phyloP scores from a whole-genome alignment of 2,797 vertebrate genomes.

The Melanitta fusca region DNA sequence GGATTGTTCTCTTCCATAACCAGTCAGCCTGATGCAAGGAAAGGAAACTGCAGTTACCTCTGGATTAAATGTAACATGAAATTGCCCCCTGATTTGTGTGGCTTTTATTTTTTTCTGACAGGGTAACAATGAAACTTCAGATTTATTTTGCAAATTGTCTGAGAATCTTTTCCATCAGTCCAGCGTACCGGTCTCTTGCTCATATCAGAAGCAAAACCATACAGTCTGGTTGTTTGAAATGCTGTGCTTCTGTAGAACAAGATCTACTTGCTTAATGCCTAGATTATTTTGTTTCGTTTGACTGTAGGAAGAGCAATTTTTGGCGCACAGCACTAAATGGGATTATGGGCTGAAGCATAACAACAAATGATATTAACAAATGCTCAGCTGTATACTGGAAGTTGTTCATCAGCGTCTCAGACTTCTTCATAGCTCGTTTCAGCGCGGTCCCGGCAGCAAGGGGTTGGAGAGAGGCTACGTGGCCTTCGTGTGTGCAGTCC shows the following conservation, averaged over 20 bases:
- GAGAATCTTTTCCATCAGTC: neutral
- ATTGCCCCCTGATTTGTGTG: neutral
- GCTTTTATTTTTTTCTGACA: neutral
- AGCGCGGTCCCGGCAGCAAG: neutral
- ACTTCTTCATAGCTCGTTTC: neutral
- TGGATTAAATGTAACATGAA: neutral
- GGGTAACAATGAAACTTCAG: neutral
- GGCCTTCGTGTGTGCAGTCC: neutral
- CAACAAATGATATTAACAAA: neutral
- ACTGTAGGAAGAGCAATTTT: slow-evolving; percentile 9
- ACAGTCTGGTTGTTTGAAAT: neutral
- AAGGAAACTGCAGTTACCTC: neutral
- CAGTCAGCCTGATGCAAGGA: neutral
- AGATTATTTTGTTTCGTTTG: slow-evolving; percentile 10
- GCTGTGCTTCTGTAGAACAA: neutral
- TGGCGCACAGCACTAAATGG: neutral
- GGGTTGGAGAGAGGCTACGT: neutral
- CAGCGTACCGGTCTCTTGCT: neutral
- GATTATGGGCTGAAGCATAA: slow-evolving; percentile 1
- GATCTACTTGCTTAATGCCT: neutral
- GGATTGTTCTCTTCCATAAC: neutral
- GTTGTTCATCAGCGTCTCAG: neutral
- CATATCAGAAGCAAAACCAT: neutral
- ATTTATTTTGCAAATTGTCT: neutral
- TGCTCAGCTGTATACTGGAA: neutral